A percentile compares a stretch with the other conserved stretches of the same genome.
These are phyloP conservation scores for Holotrichia oblita DNA, from an alignment of 1,140 invertebrate species.

Conservation along the genomic window DNA sequence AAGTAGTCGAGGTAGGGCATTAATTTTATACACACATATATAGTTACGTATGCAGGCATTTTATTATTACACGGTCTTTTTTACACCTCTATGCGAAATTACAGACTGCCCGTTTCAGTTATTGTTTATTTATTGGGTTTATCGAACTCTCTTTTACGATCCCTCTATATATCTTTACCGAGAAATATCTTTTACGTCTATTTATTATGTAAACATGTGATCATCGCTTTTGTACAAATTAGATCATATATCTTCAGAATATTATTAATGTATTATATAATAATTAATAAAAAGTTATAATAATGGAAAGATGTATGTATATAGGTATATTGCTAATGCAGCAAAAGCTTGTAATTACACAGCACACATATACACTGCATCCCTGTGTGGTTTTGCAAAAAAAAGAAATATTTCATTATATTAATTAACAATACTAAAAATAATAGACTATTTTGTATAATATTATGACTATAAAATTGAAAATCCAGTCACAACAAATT, in stretches of 20 bases:
- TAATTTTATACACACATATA: background rate
- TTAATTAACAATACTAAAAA: too few species aligned
- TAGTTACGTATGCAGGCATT: conserved; percentile 19
- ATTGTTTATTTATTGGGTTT: conserved; percentile 34
- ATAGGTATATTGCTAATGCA: too few species aligned
- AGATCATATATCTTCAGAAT: background rate
- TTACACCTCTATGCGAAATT: conserved; percentile 38
- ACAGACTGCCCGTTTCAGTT: conserved; percentile 1
- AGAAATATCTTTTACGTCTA: background rate
- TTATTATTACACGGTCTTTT: conserved; percentile 14
- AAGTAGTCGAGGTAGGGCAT: conserved; percentile 22
- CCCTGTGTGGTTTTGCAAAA: too few species aligned
- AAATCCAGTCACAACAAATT: too few species aligned
- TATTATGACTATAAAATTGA: too few species aligned
- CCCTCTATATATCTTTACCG: background rate
- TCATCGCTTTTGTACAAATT: background rate
- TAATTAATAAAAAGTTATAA: too few species aligned
- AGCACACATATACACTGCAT: too few species aligned
- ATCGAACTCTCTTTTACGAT: conserved; percentile 20
- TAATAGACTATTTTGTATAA: too few species aligned
- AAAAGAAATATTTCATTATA: too few species aligned
- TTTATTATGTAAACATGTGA: conserved; percentile 1
- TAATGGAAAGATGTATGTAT: too few species aligned
- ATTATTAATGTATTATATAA: too few species aligned
- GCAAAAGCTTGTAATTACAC: too few species aligned